phyloP scores from a whole-genome alignment of 2,797 vertebrate species.

The Threskiornis aethiopicus region DNA sequence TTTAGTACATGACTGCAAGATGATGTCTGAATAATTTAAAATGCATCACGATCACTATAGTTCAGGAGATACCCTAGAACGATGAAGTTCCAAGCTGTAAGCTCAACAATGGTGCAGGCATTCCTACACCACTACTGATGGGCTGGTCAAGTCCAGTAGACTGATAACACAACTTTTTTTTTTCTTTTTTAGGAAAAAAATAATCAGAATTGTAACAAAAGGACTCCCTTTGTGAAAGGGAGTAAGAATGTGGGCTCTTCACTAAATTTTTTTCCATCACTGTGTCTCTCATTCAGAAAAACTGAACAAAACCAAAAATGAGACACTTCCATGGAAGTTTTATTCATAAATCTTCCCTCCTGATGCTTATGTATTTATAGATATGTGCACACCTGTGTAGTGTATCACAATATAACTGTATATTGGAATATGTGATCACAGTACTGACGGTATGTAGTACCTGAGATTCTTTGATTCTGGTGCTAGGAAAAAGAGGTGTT shows the following conservation, averaged over 20 bases:
- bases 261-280: background rate
- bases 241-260: background rate
- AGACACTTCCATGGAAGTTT: background rate
- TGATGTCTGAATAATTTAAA: background rate
- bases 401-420: background rate
- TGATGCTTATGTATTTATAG: background rate
- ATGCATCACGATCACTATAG: background rate
- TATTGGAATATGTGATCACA: background rate
- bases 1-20: background rate
- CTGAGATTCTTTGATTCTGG: background rate
- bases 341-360: background rate
- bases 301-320: background rate
- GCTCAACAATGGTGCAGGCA: background rate
- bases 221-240: background rate
- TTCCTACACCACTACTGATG: background rate
- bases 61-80: background rate
- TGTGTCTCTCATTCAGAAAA: background rate
- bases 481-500: background rate
- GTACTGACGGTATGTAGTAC: background rate
- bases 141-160: background rate
- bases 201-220: background rate
- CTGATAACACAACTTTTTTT: background rate
- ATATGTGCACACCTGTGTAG: background rate
- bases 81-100: background rate
- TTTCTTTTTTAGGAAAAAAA: background rate